Percentiles rank a stretch among this genome's conserved stretches.
Conservation (phyloP, 2,797 vertebrate species). For the Malurus leucopterus region DNA sequence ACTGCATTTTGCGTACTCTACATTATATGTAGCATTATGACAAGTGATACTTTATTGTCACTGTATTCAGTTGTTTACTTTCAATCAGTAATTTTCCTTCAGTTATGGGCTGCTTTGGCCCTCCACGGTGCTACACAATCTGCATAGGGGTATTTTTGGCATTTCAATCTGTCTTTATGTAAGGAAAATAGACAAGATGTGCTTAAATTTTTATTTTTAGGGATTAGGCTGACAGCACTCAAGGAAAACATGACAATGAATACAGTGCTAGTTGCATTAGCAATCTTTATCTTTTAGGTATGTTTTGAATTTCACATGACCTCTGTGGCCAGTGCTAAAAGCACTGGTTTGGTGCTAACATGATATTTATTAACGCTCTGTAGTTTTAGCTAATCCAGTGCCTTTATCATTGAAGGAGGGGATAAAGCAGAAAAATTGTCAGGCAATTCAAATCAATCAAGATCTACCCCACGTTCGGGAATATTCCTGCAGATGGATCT, state of each 20-base stretch:
- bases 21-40: conserved; percentile 79
- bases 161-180: conserved; percentile 60
- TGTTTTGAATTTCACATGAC: conserved; percentile 65
- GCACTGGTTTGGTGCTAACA: conserved; percentile 74
- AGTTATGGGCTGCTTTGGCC: conserved; percentile 66
- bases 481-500: not conserved
- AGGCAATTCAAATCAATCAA: not conserved
- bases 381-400: conserved; percentile 50
- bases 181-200: conserved; percentile 48
- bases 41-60: conserved; percentile 76
- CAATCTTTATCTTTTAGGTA: conserved; percentile 56
- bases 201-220: conserved; percentile 61
- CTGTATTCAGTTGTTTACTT: conserved; percentile 80
- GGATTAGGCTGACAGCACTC: conserved; percentile 48
- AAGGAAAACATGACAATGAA: conserved; percentile 60
- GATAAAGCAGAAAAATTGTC: conserved; percentile 11
- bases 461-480: not conserved
- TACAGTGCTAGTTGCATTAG: conserved; percentile 59
- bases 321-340: conserved; percentile 65
- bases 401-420: conserved; percentile 26
- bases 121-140: conserved; percentile 74
- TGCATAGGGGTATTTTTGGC: conserved; percentile 65
- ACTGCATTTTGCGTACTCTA: conserved; percentile 80
- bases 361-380: conserved; percentile 63
- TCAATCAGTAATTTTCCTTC: conserved; percentile 69